Conservation (phyloP, 2,113 vertebrate species). For the Bombycilla garrulus region DNA sequence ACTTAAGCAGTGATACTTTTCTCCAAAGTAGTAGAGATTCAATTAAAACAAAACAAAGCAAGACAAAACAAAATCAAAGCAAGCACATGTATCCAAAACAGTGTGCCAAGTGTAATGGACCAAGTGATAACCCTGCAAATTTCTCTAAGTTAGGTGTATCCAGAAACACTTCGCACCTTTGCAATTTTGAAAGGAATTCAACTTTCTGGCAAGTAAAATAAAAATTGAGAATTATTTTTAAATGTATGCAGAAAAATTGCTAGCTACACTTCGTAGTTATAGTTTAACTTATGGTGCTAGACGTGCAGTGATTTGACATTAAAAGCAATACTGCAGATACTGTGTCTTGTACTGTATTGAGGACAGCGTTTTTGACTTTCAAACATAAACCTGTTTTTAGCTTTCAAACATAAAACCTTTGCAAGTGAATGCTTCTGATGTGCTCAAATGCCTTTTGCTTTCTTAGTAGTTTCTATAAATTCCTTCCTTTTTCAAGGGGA, state of each 20-base stretch:
- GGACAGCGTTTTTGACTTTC: not conserved
- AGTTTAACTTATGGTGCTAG: not conserved
- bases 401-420: not conserved
- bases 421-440: not conserved
- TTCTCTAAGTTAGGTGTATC: not conserved
- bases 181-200: not conserved
- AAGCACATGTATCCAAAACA: not conserved
- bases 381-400: not conserved
- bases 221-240: not conserved
- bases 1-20: not conserved
- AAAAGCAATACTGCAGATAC: not conserved
- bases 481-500: not conserved
- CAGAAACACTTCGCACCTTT: not conserved
- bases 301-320: not conserved
- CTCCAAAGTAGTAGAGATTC: not conserved
- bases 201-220: not conserved
- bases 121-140: not conserved
- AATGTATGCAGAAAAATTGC: not conserved
- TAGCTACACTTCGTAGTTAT: not conserved
- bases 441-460: not conserved
- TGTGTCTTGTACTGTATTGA: not conserved
- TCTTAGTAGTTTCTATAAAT: constrained; percentile 18
- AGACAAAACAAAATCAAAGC: not conserved
- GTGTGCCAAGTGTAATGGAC: not conserved
- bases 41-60: not conserved